Evolutionary conservation across 2,888 invertebrate genomes (phyloP), one percentile per base, ranked within the genome.

Genomic region (Epinotia ramella): DNA sequence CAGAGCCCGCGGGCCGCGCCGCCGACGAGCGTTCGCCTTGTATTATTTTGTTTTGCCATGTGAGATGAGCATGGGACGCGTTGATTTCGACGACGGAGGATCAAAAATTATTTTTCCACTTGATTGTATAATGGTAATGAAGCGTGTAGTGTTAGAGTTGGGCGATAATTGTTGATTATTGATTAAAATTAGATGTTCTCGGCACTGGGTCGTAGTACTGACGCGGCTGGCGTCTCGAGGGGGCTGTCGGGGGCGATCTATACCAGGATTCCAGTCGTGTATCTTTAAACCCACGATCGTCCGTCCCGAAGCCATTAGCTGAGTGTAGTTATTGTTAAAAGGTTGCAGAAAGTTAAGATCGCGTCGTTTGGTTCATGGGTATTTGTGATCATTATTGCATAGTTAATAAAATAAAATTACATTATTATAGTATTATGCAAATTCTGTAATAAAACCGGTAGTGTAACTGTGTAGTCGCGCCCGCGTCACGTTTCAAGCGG

Each of bases 151-250:
- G 89, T 91, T 93, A 93, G 92, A 89, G 90, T 87, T 88, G 92
- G 91, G 91, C 92, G 93, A 90, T 91, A 91, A 93, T 94, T 94
- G 94, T 94, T 94, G 94, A 94, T 94, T 94, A 94, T 94, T 94
- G 94, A 92, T 91, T 92, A 93, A 93, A 91, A 91, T 91, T 93
- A 93, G 91, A 89, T 91, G 91, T 93, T 92, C 88, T 89, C 89
- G 92, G 90, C 91, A 90, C 91, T 89, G 90, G 91, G 88, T 85
- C 80, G 92, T 91, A 91, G 91, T 85, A 80, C 84, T 84, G 83
- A 80, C 80, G 83, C 82, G 83, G 82, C 78, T 72, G 81, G 73
- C 73, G 76, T 78, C 74, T 79, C 64, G 63, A 64, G 76, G 81
- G 82, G 57, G 59, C 70, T 63, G 66, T 5, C 57, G 68, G 16